Evolutionary conservation across 2,888 invertebrate genomes (phyloP).

Genomic region (Zygaena filipendulae): DNA sequence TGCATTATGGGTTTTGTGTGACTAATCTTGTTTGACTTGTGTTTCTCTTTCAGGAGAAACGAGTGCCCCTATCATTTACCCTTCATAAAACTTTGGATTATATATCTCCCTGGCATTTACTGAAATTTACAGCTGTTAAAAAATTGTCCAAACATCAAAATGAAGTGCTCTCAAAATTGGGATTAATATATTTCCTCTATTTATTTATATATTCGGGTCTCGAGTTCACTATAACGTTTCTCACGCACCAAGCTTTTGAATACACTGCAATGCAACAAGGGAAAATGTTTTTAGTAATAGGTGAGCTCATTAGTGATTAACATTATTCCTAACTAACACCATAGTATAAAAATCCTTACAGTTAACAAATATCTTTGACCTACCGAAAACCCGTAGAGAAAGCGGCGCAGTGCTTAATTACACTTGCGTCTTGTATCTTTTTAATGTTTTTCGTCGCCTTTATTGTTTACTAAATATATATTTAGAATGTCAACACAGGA

Average conservation of each 20-base stretch:
- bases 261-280: constrained; percentile 97
- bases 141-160: constrained; percentile 72
- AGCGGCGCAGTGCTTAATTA: no score
- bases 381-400: no score
- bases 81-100: constrained; percentile 71
- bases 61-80: constrained; percentile 75
- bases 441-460: no score
- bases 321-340: no score
- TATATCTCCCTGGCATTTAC: constrained; percentile 51
- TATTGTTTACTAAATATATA: no score
- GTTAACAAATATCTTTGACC: no score
- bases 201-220: constrained; percentile 95
- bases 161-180: constrained; percentile 73
- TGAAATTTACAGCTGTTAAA: constrained; percentile 75
- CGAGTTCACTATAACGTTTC: constrained; percentile 96
- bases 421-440: no score
- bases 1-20: no score
- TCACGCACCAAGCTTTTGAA: constrained; percentile 91
- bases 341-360: no score
- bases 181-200: constrained; percentile 88
- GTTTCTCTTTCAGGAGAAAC: constrained; percentile 69
- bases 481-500: no score
- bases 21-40: background rate
- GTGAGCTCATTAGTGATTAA: constrained; percentile 39
- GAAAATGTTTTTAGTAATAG: constrained; percentile 96